Evolutionary conservation across 2,797 vertebrate genomes (phyloP), one percentile per base, ranked within the genome.

Genomic region (Pterois miles): DNA sequence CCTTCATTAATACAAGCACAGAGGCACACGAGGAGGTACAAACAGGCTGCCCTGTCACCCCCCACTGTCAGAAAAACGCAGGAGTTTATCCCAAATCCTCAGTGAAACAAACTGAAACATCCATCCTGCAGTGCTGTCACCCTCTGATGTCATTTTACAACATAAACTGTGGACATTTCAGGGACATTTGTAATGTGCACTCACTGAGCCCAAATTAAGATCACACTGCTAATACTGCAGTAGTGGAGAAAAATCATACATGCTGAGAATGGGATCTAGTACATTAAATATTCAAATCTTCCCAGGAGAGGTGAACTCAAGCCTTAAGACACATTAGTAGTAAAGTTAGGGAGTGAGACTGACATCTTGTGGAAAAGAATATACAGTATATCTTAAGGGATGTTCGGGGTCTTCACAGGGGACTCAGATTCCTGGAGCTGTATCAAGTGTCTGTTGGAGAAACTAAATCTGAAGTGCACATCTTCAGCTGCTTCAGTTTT

Each of bases 1-100:
- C 88, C 88, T 90, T 92, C 81, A 78, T 90, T 60, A 82, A 40
- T 80, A 71, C 66, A 54, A 57, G 46, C 79, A 76, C 77, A 70
- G 73, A 76, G 31, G 48, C 68, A 33, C 53, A 65, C 4, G 34
- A 65, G 58, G 68, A 77, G 74, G 71, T 63, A 56, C 62, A 70
- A 25, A 54, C 62, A 65, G n/a, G 27, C 18, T 40, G 65, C 54
- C 76, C 56, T 50, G 54, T 86, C 77, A 76, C 72, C 82, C 70
- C 78, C 83, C 52, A 22, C 79, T 54, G 79, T 75, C 54, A 77
- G 22, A 74, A 18, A 50, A 81, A 72, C 11, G n/a, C 74, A 34
- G 74, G 76, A 73, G 62, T 79, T 84, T 71, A 64, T 46, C 67
- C 75, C 43, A 76, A 63, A 84, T 85, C 68, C 60, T 76, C 4